Base-by-base conservation (phyloP, 92 coral and sea anemone species). In the Virgularia gustaviana region DNA sequence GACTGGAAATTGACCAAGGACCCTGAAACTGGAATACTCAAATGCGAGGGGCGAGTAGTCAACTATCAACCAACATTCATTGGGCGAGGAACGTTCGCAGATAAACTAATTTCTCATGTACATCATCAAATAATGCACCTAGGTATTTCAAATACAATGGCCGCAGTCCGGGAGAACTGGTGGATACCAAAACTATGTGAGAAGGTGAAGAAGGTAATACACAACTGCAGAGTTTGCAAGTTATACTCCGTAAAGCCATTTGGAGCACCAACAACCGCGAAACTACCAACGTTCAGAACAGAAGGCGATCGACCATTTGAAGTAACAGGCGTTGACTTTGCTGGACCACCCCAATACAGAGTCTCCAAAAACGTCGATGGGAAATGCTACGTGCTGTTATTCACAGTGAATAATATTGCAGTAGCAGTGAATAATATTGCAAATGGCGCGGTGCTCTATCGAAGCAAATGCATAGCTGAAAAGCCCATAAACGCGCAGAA, bases 241-340 rank as follows among this genome's bases (percentile, higher is more conserved):
- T 64, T 78, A 43, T 70, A 66, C 57, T 56, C 78, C 30, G 62
- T 63, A 53, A 70, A 27, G 29, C 78, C 51, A 27, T 75, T 57
- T 5, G 76, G 23, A 59, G 29, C 61, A 2, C 79, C 60, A 36
- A 29, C 51, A 13, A 67, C 77, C 27, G 36, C 65, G 41, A 44
- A 45, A 62, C 36, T 78, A 58, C 70, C 70, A 30, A 51, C 28
- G 33, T 70, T 64, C 59, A 78, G 83, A 13, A 67, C 71, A 27
- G 81, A 65, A 57, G 79, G 24, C 35, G 42, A 63, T 6, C 55
- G 55, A 66, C 77, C 68, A 12, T 77, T 77, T 54, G 77, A 77
- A 32, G 65, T 54, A 18, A 53, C 77, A n/a, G 68, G 77, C 53
- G 82, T 66, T 11, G 68, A 77, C 68, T 77, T 77, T 55, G 82